Evolutionary conservation across 2,888 invertebrate genomes (phyloP).

Genomic region (Argynnis bischoffii): DNA sequence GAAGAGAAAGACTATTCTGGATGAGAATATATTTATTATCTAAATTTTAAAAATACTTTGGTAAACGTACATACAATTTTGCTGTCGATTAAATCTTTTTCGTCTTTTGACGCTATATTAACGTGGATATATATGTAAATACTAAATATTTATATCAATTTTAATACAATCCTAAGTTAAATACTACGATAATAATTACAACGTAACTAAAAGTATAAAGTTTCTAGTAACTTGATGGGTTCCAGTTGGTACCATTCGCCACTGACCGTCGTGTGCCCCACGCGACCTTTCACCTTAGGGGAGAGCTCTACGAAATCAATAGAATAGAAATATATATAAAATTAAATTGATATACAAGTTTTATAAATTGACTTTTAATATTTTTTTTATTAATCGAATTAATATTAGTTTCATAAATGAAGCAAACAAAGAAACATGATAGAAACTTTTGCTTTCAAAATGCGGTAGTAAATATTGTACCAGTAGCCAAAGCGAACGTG

Average conservation of each 20-base stretch:
- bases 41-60: too few species aligned
- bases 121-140: neutral
- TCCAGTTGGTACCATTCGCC: slow-evolving; percentile 74
- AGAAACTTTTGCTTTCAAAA: neutral
- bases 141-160: neutral
- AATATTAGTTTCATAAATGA: neutral
- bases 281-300: slow-evolving; percentile 78
- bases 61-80: too few species aligned
- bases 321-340: slow-evolving; percentile 4
- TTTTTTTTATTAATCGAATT: neutral
- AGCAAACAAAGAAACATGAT: neutral
- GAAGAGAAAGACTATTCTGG: too few species aligned
- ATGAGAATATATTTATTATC: too few species aligned
- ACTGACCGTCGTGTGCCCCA: slow-evolving; percentile 76
- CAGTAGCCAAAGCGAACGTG: slow-evolving; percentile 11
- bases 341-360: too few species aligned
- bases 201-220: slow-evolving; percentile 11
- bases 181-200: neutral
- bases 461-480: slow-evolving; percentile 3
- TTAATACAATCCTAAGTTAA: neutral
- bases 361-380: neutral
- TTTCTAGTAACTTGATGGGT: slow-evolving; percentile 45
- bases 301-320: slow-evolving; percentile 47
- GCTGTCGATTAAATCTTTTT: too few species aligned
- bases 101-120: too few species aligned